phyloP scores from a whole-genome alignment of 2,113 vertebrate genomes.

The Halcyon malimbica region DNA sequence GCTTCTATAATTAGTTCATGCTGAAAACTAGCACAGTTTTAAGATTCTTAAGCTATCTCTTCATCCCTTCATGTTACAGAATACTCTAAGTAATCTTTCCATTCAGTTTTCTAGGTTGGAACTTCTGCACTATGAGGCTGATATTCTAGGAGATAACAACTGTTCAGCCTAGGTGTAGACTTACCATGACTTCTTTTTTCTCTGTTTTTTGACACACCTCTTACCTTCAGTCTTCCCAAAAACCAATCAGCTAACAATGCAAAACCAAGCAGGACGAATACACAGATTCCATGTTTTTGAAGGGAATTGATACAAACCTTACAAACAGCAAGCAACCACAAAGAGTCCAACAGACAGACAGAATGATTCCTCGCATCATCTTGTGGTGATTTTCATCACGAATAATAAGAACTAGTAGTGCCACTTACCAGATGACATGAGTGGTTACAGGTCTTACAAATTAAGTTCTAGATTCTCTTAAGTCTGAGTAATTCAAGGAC shows the following conservation, averaged over 20 bases:
- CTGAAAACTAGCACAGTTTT: background rate
- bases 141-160: background rate
- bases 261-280: background rate
- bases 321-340: accelerated
- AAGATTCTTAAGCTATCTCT: background rate
- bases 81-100: background rate
- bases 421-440: background rate
- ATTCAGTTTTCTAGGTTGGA: background rate
- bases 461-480: background rate
- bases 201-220: background rate
- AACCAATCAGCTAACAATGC: background rate
- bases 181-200: background rate
- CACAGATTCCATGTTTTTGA: background rate
- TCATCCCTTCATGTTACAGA: background rate
- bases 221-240: background rate
- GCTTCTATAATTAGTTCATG: background rate
- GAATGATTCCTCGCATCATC: background rate
- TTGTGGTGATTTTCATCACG: background rate
- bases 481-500: background rate
- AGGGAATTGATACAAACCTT: background rate
- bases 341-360: background rate
- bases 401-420: background rate
- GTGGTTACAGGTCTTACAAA: background rate
- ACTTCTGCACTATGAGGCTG: background rate
- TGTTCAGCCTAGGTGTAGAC: background rate